Base-by-base conservation (phyloP, 2,797 vertebrate species). In the Lophura swinhoii region DNA sequence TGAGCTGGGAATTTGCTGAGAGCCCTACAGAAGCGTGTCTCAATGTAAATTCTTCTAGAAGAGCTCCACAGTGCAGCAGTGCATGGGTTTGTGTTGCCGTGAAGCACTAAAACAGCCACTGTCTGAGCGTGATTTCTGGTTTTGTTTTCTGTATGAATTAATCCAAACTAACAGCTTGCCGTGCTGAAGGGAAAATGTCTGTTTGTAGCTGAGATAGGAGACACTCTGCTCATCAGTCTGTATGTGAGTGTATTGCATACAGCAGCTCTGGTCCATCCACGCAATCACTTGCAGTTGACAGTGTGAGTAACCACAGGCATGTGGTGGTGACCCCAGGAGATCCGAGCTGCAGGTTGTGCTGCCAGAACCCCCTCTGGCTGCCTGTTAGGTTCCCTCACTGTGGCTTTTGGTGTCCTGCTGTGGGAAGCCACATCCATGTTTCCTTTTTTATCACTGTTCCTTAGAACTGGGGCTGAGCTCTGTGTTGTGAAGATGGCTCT, bases 401-500 rank as follows among this genome's bases (percentile, higher is more conserved):
- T 12, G 22, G 64, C 44, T 68, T 60, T n/a, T 3, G 3, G 3
- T 35, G 35, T 56, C 41, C 80, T 0, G 1, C 2, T 18, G 31
- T 23, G 49, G 49, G 64, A 24, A 31, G 17, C 28, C 29, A 20
- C 17, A 11, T 28, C 9, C 9, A 14, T 24, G 14, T 28, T 51
- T 51, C 49, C 49, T 51, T 7, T 53, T 9, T 29, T 53, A 26
- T 56, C 53, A 12, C 53, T 8, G 53, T 12, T n/a, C 53, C 29
- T n/a, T 31, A 18, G 68, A 55, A 29, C n/a, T 2, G 1, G 37
- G 28, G 84, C 8, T 0, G 1, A 71, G 26, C 31, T 2, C 8
- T 0, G 1, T 5, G 7, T 8, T 41, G 48, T 75, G 66, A 37
- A 4, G n/a, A 31, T 46, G 3, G 2, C 4, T 0, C 10, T 2